phyloP scores from a whole-genome alignment of 1,140 invertebrate genomes.

The Diorhabda sublineata region DNA sequence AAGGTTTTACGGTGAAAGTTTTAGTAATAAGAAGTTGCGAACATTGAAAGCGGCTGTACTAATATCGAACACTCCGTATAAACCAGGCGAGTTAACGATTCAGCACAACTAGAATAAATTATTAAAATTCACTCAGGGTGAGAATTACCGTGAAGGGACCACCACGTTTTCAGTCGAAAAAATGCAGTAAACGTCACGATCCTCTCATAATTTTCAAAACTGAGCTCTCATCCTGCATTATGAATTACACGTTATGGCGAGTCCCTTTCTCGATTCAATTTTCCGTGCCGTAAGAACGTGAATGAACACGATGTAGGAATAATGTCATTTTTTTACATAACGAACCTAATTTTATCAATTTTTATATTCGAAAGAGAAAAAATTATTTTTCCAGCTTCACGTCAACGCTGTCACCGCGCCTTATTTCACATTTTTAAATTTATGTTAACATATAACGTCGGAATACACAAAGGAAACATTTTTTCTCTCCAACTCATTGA shows the following conservation, averaged over 20 bases:
- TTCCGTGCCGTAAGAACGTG: not conserved
- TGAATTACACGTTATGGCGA: constrained; percentile 4
- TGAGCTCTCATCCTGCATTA: constrained; percentile 11
- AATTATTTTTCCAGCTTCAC: too few species aligned
- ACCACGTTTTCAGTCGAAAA: constrained; percentile 6
- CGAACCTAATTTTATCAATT: too few species aligned
- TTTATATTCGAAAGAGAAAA: too few species aligned
- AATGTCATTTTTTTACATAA: too few species aligned
- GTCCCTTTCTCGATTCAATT: constrained; percentile 9
- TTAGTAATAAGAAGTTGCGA: too few species aligned
- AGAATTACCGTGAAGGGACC: constrained; percentile 11
- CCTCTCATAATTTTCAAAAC: constrained; percentile 15
- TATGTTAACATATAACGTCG: too few species aligned
- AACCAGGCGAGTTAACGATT: not conserved
- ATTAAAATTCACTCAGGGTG: constrained; percentile 17
- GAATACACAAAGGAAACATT: too few species aligned
- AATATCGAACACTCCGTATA: not conserved
- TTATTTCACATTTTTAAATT: too few species aligned
- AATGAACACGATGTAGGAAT: not conserved
- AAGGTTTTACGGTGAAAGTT: too few species aligned
- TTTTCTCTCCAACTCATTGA: too few species aligned
- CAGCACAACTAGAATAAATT: constrained; percentile 9
- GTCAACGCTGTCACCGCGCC: too few species aligned
- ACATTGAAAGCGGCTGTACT: not conserved
- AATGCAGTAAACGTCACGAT: constrained; percentile 19